Evolutionary conservation across 2,888 invertebrate genomes (phyloP), one percentile per base, ranked within the genome.

Genomic region (Caenorhabditis parvicauda): DNA sequence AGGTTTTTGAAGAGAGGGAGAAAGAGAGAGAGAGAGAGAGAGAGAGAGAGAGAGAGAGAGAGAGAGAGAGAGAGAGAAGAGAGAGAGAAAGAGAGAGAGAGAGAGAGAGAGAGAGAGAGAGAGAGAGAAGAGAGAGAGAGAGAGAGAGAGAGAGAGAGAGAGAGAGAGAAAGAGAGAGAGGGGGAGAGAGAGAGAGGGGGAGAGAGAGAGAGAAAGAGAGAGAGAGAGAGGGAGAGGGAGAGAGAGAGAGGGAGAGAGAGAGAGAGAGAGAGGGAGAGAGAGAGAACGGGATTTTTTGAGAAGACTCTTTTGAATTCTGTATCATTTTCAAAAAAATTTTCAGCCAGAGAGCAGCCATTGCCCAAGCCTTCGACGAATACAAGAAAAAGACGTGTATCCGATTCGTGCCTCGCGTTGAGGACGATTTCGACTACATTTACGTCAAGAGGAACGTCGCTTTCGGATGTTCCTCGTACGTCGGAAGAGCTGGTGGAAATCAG

Each of bases 381-480:
- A 86, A 87, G 63, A 83, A 85, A 2, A 86, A 85, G 67, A 87
- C 87, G 0, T 88, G 88, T 77, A 83, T 89, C 48, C 84, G 85
- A 53, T 88, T 89, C 74, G 84, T 86, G 1, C 87, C 87, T 59
- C 82, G 85, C 45, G 82, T 84, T 61, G 83, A 83, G 1, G 87
- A 88, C 70, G 77, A 81, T 9, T 67, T 67, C 45, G 85, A 87
- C 75, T 88, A 86, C 81, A 82, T 88, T 14, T 82, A 84, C 19
- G 83, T 88, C 59, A 85, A 86, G 75, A 79, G 82, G 29, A 83
- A 83, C 39, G 82, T 86, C 0, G 87, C 75, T 3, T 76, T 73
- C 44, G 80, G 80, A 14, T 90, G 89, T 79, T 89, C 88, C 86
- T 89, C 89, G 0, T 88, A 87, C 74, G 88, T 90, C 2, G 90